A percentile compares a stretch with the other conserved stretches of the same genome.
Evolutionary conservation across 2,797 vertebrate genomes (phyloP).

Genomic region (Apogon talboti): DNA sequence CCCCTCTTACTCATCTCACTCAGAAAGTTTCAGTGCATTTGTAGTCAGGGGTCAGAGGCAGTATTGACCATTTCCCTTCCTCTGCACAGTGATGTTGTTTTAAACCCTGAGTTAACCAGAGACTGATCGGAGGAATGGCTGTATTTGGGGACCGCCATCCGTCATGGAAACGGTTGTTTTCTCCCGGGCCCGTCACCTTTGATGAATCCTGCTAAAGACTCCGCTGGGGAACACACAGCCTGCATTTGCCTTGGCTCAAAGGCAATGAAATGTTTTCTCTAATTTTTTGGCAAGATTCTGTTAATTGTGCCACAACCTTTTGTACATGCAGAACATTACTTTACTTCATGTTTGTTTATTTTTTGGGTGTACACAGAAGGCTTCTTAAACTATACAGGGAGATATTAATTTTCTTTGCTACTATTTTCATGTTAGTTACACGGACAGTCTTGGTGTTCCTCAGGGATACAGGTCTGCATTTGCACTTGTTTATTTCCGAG

Average conservation of each 20-base stretch:
- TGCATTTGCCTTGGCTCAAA: slow-evolving; percentile 81
- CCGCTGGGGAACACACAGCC: slow-evolving; percentile 65
- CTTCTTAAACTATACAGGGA: slow-evolving; percentile 87
- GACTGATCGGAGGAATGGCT: slow-evolving; percentile 75
- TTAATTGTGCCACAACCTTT: slow-evolving; percentile 83
- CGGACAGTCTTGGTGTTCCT: slow-evolving; percentile 85
- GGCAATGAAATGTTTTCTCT: slow-evolving; percentile 75
- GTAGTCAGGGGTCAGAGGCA: slow-evolving; percentile 73
- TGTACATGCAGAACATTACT: slow-evolving; percentile 81
- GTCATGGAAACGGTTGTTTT: slow-evolving; percentile 74
- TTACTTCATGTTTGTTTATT: slow-evolving; percentile 81
- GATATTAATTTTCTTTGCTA: slow-evolving; percentile 85
- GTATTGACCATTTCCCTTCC: slow-evolving; percentile 78
- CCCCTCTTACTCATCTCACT: slow-evolving; percentile 42
- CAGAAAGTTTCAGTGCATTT: slow-evolving; percentile 59
- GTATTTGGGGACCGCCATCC: slow-evolving; percentile 75
- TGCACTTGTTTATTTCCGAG: slow-evolving; percentile 67
- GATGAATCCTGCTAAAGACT: slow-evolving; percentile 77
- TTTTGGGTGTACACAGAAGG: slow-evolving; percentile 76
- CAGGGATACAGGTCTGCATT: slow-evolving; percentile 77
- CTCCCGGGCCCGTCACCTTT: slow-evolving; percentile 76
- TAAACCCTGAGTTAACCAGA: slow-evolving; percentile 81
- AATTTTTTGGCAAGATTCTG: slow-evolving; percentile 59
- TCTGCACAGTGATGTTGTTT: slow-evolving; percentile 77
- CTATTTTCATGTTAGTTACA: slow-evolving; percentile 83